Base-by-base conservation (phyloP, 1,140 invertebrate species). In the Diploscapter pachys region DNA sequence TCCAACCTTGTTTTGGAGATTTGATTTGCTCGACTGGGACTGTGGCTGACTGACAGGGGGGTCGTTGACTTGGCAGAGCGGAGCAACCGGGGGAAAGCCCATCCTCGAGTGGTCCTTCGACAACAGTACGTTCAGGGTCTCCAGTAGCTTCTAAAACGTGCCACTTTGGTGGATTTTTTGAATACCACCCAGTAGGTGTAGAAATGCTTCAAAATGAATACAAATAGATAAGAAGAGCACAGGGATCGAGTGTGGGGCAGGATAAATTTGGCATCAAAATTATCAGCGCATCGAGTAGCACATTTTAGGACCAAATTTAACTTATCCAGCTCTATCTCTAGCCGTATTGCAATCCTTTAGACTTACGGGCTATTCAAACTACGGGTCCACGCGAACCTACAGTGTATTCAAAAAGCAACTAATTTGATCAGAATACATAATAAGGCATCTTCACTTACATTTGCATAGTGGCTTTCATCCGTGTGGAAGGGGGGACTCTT, bases 71-170 rank as follows among this genome's bases (percentile, higher is more conserved):
- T 31, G 31, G 31, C 31, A 31, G 31, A 31, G 31, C 31, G 31
- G 31, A 31, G 31, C 31, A 31, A 31, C 31, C 31, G 31, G 31
- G 31, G 31, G 31, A 31, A 68, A 68, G n/a, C 52, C 52, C 11
- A 9, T 6, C 51, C 51, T 54, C 8, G n/a, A 55, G 56, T 68
- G 66, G 66, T 68, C 66, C 11, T 68, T 55, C 11, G 9, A 50
- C 49, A 68, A 48, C 48, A 68, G 52, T 1, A 55, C 8, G 51
- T 8, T 48, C 51, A 68, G 6, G 11, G 51, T 53, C 11, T 68
- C 66, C n/a, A 68, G 66, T 9, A 68, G 51, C 6, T 52, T 48
- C 66, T 68, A 54, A 68, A 65, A 31, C 31, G 31, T 31, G 31
- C 31, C 31, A 31, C 31, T 31, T 31, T 31, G 31, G 1, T 31